A percentile compares a stretch with the other conserved stretches of the same genome.
Conservation (phyloP, 2,888 invertebrate genomes). For the Dysmachus trigonus region DNA sequence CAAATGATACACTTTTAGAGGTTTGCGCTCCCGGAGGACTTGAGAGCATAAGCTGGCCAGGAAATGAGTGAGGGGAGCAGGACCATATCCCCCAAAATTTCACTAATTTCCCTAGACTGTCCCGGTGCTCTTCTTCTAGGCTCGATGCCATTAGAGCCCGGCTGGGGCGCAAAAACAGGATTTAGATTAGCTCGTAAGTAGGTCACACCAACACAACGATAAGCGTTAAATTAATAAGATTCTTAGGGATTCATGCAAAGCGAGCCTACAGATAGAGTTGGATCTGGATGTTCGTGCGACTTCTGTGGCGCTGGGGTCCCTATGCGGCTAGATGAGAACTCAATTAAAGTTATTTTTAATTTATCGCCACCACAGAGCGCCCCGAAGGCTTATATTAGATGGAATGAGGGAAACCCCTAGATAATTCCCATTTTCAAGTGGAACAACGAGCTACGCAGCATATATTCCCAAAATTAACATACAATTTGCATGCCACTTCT, state of each 20-base stretch:
- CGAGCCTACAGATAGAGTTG: background rate
- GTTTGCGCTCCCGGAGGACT: background rate
- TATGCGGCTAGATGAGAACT: background rate
- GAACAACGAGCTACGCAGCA: background rate
- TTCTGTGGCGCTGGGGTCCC: background rate
- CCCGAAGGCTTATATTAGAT: background rate
- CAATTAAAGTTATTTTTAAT: background rate
- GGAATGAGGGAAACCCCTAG: background rate
- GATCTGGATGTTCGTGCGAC: background rate
- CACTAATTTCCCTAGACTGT: slow-evolving; percentile 4
- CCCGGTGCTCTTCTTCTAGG: background rate
- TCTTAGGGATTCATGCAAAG: background rate
- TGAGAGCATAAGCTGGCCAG: background rate
- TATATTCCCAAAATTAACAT: background rate
- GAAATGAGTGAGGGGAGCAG: background rate
- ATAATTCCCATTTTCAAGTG: background rate
- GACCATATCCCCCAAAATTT: background rate
- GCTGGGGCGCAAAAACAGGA: background rate
- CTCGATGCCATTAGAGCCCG: background rate
- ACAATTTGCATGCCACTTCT: background rate
- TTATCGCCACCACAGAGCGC: background rate
- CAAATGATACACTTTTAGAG: background rate
- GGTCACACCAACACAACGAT: background rate
- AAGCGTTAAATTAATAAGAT: background rate
- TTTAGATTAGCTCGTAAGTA: background rate